A percentile compares a stretch with the other conserved stretches of the same genome.
Conservation (phyloP, 2,113 vertebrate genomes). For the Loxodonta africana region DNA sequence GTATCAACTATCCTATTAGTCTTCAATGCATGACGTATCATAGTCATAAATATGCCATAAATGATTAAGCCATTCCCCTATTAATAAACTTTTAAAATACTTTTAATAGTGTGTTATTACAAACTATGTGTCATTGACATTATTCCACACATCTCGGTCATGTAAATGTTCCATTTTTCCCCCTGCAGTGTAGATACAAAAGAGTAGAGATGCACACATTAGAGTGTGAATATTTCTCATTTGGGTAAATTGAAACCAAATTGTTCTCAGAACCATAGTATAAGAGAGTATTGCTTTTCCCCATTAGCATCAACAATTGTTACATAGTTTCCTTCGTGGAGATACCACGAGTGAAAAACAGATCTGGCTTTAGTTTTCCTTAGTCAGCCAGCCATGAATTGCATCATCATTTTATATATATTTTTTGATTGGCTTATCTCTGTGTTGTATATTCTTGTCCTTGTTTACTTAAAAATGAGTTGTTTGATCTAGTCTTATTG, state of each 20-base stretch:
- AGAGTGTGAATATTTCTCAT: not conserved
- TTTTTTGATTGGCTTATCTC: not conserved
- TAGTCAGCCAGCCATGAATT: not conserved
- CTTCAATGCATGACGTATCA: not conserved
- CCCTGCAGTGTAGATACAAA: not conserved
- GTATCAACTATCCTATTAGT: not conserved
- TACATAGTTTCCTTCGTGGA: no score
- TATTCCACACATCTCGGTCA: not conserved
- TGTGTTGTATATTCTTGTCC: not conserved
- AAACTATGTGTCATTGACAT: not conserved
- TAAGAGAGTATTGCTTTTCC: not conserved
- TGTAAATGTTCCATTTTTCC: not conserved
- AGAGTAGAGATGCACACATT: not conserved
- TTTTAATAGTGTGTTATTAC: not conserved
- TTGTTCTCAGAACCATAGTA: not conserved
- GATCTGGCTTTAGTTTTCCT: no score
- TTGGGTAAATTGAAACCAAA: not conserved
- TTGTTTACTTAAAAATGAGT: not conserved
- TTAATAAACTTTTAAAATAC: slow-evolving; percentile 8
- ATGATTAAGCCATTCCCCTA: not conserved
- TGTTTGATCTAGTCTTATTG: not conserved
- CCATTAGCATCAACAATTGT: not conserved
- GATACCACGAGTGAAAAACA: not conserved
- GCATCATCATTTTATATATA: not conserved
- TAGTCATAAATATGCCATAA: not conserved